These are phyloP conservation scores for Phaethon lepturus DNA, from an alignment of 2,113 vertebrate species.

Conservation along the genomic window DNA sequence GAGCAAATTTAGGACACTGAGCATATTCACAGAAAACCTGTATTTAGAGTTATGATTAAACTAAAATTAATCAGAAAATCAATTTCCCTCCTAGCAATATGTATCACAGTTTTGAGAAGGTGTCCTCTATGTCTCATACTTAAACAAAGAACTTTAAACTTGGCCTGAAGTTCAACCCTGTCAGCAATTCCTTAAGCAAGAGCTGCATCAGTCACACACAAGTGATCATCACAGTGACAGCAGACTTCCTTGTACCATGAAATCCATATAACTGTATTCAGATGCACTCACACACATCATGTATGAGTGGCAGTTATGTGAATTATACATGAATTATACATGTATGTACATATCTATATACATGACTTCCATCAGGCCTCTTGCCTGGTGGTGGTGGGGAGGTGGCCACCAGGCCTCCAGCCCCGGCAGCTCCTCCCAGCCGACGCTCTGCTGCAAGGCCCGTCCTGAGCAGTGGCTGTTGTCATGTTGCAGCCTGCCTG, in stretches of 20 bases:
- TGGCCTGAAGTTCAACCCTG: not conserved
- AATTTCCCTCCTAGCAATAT: not conserved
- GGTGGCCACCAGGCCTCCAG: not conserved
- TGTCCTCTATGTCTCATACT: not conserved
- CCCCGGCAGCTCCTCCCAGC: rapidly evolving
- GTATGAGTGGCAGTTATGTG: not conserved
- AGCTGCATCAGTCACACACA: not conserved
- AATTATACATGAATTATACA: not conserved
- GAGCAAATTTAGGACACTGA: not conserved
- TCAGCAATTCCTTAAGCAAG: not conserved
- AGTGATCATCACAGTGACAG: not conserved
- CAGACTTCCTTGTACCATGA: not conserved
- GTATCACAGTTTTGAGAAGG: not conserved
- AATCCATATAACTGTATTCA: not conserved
- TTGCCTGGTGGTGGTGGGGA: rapidly evolving
- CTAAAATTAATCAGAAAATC: not conserved
- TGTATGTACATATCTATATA: not conserved
- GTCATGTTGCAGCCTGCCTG: rapidly evolving
- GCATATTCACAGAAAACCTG: not conserved
- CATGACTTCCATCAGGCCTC: rapidly evolving
- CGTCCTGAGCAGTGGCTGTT: rapidly evolving
- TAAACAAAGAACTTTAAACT: not conserved
- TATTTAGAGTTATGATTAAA: not conserved
- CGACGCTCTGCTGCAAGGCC: rapidly evolving
- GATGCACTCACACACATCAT: too few relatives aligned